phyloP scores from a whole-genome alignment of 2,113 vertebrate species.

The Cettia cetti region DNA sequence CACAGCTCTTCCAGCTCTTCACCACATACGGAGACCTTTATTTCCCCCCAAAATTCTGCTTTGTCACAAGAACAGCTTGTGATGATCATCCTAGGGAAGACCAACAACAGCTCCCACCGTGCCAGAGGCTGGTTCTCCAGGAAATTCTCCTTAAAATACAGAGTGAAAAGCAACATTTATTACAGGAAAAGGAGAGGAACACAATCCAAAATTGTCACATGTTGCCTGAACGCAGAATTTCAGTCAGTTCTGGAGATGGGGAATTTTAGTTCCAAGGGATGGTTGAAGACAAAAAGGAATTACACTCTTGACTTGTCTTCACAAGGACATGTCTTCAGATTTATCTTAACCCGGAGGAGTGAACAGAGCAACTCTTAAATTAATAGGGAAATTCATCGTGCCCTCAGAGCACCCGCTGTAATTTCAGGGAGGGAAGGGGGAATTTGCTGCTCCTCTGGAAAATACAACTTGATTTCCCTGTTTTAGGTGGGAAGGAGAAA shows the following conservation, averaged over 20 bases:
- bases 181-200: not conserved
- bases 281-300: not conserved
- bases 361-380: not conserved
- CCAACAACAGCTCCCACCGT: not conserved
- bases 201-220: not conserved
- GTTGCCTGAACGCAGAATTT: rapidly evolving
- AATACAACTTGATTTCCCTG: not conserved
- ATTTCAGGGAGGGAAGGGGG: not conserved
- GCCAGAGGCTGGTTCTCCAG: not conserved
- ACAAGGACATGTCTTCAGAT: not conserved
- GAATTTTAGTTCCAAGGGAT: not conserved
- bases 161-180: not conserved
- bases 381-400: not conserved
- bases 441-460: not conserved
- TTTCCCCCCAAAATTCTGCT: not conserved
- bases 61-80: not conserved
- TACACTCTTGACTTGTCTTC: not conserved
- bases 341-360: not conserved
- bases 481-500: rapidly evolving
- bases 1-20: not conserved
- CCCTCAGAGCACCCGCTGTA: not conserved
- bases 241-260: not conserved
- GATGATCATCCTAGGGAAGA: not conserved
- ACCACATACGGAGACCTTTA: no score
- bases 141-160: not conserved